A percentile compares a stretch with the other conserved stretches of the same genome.
These are phyloP conservation scores for Eublepharis macularius DNA, from an alignment of 2,113 vertebrate species.

Conservation along the genomic window DNA sequence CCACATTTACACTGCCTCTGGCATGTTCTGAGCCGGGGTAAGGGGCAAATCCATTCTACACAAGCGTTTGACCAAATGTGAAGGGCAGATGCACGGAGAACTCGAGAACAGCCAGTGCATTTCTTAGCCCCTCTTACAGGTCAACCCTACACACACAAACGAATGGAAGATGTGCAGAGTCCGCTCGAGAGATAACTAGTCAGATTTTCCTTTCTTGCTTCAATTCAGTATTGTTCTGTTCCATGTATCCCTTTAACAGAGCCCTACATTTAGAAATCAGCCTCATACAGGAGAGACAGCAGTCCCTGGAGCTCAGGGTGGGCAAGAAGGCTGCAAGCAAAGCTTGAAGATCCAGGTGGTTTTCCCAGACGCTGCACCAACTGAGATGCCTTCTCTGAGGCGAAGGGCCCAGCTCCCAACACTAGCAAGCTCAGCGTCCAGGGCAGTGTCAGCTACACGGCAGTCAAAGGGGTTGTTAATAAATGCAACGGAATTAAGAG, in stretches of 20 bases:
- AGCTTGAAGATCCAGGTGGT: neutral
- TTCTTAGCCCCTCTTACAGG: neutral
- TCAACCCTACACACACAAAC: neutral
- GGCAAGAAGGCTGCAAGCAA: no score
- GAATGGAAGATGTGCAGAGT: neutral
- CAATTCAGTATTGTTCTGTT: neutral
- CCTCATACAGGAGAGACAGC: neutral
- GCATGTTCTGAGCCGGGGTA: neutral
- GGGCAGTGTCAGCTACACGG: fast-evolving
- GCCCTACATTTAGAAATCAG: neutral
- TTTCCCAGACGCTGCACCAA: neutral
- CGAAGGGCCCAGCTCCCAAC: neutral
- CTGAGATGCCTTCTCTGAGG: neutral
- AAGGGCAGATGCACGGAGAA: no score
- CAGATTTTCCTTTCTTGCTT: no score
- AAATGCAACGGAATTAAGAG: constrained; percentile 1
- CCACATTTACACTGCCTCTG: neutral
- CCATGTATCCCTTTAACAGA: neutral
- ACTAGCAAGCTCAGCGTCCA: neutral
- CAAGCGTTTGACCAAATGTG: no score
- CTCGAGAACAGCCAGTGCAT: no score
- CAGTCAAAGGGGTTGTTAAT: neutral
- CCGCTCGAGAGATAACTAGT: no score
- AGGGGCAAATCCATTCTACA: neutral
- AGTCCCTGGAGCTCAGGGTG: neutral